Evolutionary conservation across 2,888 invertebrate genomes (phyloP), one percentile per base, ranked within the genome.

Genomic region (Bembecia ichneumoniformis): DNA sequence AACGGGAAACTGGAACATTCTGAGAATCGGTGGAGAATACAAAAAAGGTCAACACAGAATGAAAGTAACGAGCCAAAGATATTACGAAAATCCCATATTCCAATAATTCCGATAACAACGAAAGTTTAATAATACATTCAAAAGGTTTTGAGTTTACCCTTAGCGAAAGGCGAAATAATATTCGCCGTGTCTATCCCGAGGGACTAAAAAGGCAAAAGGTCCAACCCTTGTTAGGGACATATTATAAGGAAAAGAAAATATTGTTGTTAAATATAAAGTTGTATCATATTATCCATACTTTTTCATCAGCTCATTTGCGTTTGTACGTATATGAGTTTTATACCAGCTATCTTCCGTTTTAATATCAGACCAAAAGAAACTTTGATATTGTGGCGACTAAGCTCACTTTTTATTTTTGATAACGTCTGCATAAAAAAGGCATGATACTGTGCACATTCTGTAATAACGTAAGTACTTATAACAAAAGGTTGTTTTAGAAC

Each of bases 81-180:
- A 46, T 51, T 62, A 70, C 61, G 58, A 58, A 64, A 60, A 58
- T 52, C 59, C 64, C 62, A 63, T 70, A 73, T 74, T 71, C 71
- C 74, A 71, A 60, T 74, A 72, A 75, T 74, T 69, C 67, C 62
- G 69, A 71, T 72, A 75, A 74, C 74, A 77, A 74, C 72, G 71
- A 76, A 79, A 79, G 68, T 78, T 79, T 72, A 74, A 74, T 75
- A 78, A 73, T 70, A 78, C 74, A 72, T 76, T 74, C 68, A 74
- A 74, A 76, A 71, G 71, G 71, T 67, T 53, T 67, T 58, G 58
- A 67, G 67, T 70, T 72, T 68, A 66, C 64, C 74, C 64, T 70
- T 66, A 67, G 68, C 62, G 61, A 64, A 66, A 64, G 67, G 62
- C 66, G 66, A 74, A 77, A 77, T 77, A 77, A 78, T 77, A 79